Evolutionary conservation across 2,888 invertebrate genomes (phyloP), one percentile per base, ranked within the genome.

Genomic region (Cyaniris semiargus): DNA sequence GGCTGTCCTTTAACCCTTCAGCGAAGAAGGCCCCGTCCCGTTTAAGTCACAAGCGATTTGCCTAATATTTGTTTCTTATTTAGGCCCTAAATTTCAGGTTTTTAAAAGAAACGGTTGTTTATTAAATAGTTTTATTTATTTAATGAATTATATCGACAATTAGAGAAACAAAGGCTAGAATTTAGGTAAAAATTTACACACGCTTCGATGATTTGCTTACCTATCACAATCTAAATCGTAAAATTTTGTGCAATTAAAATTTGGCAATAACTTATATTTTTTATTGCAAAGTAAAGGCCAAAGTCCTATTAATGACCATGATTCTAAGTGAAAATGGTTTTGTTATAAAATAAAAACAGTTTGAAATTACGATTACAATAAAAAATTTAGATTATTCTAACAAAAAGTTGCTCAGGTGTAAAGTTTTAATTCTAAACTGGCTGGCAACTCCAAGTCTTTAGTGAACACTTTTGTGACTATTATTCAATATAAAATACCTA

Each of bases 1-100:
- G 89, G 87, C 84, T 85, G 84, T 88, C 89, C 88, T 89, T 82
- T 90, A 88, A 91, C 91, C 93, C 92, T 90, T 89, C 84, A 83
- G 81, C 82, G 87, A 88, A 91, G 90, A 88, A 89, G 79, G 83
- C 86, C 85, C 87, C 84, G 79, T 79, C 77, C 66, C 82, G 81
- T 56, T 53, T 81, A 82, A 86, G 82, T 70, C 74, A 80, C 31
- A 78, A 81, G 85, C 80, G 81, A n/a, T 71, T 15, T 13, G 66
- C 66, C 23, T 15, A 48, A 10, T n/a, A n/a, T n/a, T 44, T 34
- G 34, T 44, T 48, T 48, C 4, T 48, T 18, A 53, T 48, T 4
- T 10, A 38, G 38, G 38, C 2, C 38, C 10, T 38, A 34, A 34
- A 53, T 56, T 56, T 56, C n/a, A 7, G 1, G 53, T n/a, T n/a